Evolutionary conservation across 2,113 vertebrate species (phyloP), one percentile per base, ranked within the genome.

Genomic region (Chamaetylas fuelleborni): DNA sequence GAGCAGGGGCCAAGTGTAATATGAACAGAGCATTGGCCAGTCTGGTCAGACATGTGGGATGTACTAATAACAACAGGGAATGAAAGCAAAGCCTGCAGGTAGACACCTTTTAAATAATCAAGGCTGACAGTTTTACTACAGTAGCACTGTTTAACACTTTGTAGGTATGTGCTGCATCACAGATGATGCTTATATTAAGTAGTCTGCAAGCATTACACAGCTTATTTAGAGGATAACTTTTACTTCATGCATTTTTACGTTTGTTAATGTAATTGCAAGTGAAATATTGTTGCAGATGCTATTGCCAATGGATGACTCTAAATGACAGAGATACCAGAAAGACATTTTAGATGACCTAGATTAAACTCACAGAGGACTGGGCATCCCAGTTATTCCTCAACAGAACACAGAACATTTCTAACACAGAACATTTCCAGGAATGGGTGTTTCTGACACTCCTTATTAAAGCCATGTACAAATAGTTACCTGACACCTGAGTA

Each of bases 91-190:
- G 90, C 83, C 92, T 90, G 72, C 88, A 95, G 88, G 92, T 88
- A 93, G 83, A 67, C 93, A 96, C 92, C 84, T 95, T 96, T 48
- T 97, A 95, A 95, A 96, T 96, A 95, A 97, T 80, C 64, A 47
- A 82, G 69, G 82, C 78, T 95, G 95, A 86, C 95, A 95, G 96
- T 93, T 96, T 96, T 94, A 96, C 93, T 95, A 54, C 81, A 82
- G 92, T 78, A 86, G 92, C 53, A 25, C 66, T 90, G 86, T 92
- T 97, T 95, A 96, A 95, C 95, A 70, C 83, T 93, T 94, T 84
- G 74, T 96, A 93, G 96, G 93, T 83, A 72, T 79, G 64, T 91
- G 67, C 90, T 78, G 45, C 22, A 15, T 91, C 92, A 47, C 57
- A 48, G 19, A 20, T 64, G 45, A 90, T 93, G 92, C 91, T 84